phyloP scores from a whole-genome alignment of 2,888 invertebrate species.

The Drosophila histrio region DNA sequence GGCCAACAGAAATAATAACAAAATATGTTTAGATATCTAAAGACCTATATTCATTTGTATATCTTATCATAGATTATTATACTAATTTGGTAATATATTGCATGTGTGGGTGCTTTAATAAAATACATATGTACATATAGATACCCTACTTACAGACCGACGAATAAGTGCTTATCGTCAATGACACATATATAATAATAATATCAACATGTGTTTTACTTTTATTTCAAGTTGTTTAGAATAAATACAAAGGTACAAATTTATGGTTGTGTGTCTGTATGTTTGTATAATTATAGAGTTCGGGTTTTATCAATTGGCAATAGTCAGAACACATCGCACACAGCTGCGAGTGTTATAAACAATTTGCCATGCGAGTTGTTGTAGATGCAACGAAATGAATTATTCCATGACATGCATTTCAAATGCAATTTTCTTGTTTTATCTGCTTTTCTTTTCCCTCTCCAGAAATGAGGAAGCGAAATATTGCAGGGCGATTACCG shows the following conservation, averaged over 20 bases:
- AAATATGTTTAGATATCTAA: slow-evolving; percentile 8
- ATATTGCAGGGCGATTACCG: slow-evolving; percentile 31
- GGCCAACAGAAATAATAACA: slow-evolving; percentile 32
- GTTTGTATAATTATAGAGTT: slow-evolving; percentile 11
- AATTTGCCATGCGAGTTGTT: slow-evolving; percentile 25
- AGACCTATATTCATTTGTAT: slow-evolving; percentile 19
- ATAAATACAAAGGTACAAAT: slow-evolving; percentile 6
- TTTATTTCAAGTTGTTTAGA: slow-evolving; percentile 15
- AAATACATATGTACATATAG: slow-evolving; percentile 8
- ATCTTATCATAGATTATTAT: slow-evolving; percentile 48
- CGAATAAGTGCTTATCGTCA: slow-evolving; percentile 37
- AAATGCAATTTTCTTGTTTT: slow-evolving; percentile 9
- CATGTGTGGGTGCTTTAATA: slow-evolving; percentile 42
- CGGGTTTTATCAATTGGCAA: slow-evolving; percentile 39
- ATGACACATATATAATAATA: slow-evolving; percentile 50
- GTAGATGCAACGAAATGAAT: slow-evolving; percentile 34
- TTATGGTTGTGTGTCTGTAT: neutral
- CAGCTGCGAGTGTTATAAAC: slow-evolving; percentile 28
- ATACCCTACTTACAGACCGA: slow-evolving; percentile 9
- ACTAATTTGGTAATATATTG: slow-evolving; percentile 30
- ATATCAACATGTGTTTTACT: slow-evolving; percentile 46
- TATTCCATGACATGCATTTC: slow-evolving; percentile 38
- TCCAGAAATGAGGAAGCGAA: slow-evolving; percentile 25
- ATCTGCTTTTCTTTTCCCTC: neutral
- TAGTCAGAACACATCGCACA: slow-evolving; percentile 26